A percentile compares a stretch with the other conserved stretches of the same genome.
Evolutionary conservation across 2,113 vertebrate genomes (phyloP).

Genomic region (Phrynosoma blainvillii): DNA sequence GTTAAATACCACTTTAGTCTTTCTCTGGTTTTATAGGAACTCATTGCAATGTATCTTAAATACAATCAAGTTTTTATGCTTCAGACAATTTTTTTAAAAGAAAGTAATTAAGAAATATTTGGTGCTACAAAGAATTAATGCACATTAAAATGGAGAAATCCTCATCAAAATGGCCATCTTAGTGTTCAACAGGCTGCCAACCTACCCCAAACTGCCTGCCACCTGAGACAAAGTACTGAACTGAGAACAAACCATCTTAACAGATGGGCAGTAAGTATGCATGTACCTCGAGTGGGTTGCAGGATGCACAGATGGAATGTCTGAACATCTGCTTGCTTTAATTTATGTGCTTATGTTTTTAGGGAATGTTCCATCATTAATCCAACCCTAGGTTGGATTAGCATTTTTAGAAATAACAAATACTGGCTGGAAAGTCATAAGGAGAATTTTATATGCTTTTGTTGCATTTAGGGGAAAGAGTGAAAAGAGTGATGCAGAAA

Average conservation of each 20-base stretch:
- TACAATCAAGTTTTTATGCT: not conserved
- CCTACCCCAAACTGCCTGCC: not conserved
- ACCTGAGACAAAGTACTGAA: slow-evolving; percentile 30
- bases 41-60: slow-evolving; percentile 18
- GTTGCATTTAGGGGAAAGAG: slow-evolving; percentile 2
- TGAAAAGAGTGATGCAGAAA: slow-evolving; percentile 22
- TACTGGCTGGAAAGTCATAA: slow-evolving; percentile 35
- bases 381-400: slow-evolving; percentile 48
- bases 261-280: slow-evolving; percentile 21
- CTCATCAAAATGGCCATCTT: not conserved
- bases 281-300: slow-evolving; percentile 27
- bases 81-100: not conserved
- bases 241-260: slow-evolving; percentile 34
- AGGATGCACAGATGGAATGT: slow-evolving; percentile 15
- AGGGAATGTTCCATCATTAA: slow-evolving; percentile 48
- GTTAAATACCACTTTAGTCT: slow-evolving; percentile 19
- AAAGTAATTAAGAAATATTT: not conserved
- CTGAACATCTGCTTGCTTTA: slow-evolving; percentile 54
- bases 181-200: slow-evolving; percentile 10
- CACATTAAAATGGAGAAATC: not conserved
- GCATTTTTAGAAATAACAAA: slow-evolving; percentile 46
- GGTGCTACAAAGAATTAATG: slow-evolving; percentile 1
- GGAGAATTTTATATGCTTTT: slow-evolving; percentile 13
- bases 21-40: slow-evolving; percentile 18
- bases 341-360: slow-evolving; percentile 48